These are phyloP conservation scores for Typhlichthys eigenmanni DNA, from an alignment of 2,797 vertebrate species.

Conservation along the genomic window DNA sequence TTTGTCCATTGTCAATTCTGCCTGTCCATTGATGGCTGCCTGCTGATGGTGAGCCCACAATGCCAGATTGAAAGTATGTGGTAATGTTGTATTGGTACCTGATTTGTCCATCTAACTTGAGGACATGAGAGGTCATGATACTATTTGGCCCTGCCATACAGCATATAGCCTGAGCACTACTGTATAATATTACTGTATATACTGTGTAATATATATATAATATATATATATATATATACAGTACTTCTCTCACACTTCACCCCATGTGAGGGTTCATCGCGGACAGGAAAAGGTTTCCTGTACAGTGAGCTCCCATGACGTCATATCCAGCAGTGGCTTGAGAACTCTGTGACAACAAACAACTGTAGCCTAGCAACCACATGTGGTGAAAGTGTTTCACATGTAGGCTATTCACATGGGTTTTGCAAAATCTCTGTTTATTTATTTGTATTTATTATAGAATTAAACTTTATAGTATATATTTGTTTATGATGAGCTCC, in stretches of 20 bases:
- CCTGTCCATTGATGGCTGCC: slow-evolving; percentile 27
- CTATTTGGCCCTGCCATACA: slow-evolving; percentile 49
- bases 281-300: slow-evolving; percentile 55
- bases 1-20: slow-evolving; percentile 20
- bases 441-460: too few species aligned
- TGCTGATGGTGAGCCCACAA: slow-evolving; percentile 16
- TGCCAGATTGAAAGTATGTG: slow-evolving; percentile 8
- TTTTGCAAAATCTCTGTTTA: too few species aligned
- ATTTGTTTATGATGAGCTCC: too few species aligned
- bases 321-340: too few species aligned
- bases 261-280: slow-evolving; percentile 82
- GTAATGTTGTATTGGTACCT: slow-evolving; percentile 14
- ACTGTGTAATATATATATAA: slow-evolving; percentile 10
- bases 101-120: slow-evolving; percentile 68
- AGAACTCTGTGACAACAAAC: too few species aligned
- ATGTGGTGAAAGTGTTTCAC: too few species aligned
- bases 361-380: too few species aligned
- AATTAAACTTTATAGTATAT: too few species aligned
- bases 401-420: too few species aligned
- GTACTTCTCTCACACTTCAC: slow-evolving; percentile 70
- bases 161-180: slow-evolving; percentile 47
- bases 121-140: slow-evolving; percentile 74
- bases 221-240: neutral
- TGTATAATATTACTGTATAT: slow-evolving; percentile 54
- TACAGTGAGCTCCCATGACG: slow-evolving; percentile 25